Evolutionary conservation across 2,797 vertebrate species (phyloP).

Genomic region (Erethizon dorsatum): DNA sequence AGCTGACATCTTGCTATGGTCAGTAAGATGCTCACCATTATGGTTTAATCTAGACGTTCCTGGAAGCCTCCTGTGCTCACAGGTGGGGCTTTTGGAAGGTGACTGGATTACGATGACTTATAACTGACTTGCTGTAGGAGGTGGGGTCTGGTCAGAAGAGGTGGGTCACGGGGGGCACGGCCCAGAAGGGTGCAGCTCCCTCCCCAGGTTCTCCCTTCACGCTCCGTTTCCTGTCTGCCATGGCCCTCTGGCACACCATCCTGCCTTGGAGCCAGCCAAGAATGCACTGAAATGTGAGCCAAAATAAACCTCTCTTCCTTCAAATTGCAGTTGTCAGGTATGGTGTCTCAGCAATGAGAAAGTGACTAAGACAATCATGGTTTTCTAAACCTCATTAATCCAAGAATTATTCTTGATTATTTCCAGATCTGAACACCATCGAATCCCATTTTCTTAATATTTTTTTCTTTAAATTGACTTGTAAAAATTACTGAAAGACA

Average conservation of each 20-base stretch:
- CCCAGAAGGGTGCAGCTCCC: background rate
- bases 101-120: background rate
- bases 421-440: background rate
- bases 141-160: background rate
- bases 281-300: background rate
- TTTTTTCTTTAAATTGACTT: constrained; percentile 29
- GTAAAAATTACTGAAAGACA: background rate
- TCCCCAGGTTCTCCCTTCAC: background rate
- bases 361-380: background rate
- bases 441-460: background rate
- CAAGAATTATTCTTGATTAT: background rate
- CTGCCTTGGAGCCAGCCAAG: background rate
- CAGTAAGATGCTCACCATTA: background rate
- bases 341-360: background rate
- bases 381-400: background rate
- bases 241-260: background rate
- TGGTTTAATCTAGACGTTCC: background rate
- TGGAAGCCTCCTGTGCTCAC: background rate
- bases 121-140: background rate
- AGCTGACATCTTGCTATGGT: background rate
- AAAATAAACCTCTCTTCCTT: background rate
- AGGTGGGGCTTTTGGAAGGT: background rate
- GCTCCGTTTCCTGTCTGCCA: background rate
- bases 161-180: background rate
- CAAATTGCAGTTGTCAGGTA: background rate